Evolutionary conservation across 2,888 invertebrate species (phyloP).

Genomic region (Rambutsinella grinnellia): DNA sequence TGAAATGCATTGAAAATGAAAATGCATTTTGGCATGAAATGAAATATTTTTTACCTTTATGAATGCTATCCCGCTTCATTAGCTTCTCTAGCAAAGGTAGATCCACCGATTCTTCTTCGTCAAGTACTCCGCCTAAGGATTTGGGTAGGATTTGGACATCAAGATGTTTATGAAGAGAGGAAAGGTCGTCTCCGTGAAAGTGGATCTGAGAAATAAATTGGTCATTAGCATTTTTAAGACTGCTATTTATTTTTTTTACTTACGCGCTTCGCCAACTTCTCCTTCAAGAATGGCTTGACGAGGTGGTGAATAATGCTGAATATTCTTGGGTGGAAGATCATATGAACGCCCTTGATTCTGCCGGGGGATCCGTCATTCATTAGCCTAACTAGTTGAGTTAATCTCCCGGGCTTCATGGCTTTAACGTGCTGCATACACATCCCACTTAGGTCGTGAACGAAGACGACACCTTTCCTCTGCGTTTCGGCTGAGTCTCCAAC

Average conservation of each 20-base stretch:
- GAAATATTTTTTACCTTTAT: conserved; percentile 7
- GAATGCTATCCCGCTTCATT: conserved; percentile 5
- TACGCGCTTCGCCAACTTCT: conserved; percentile 15
- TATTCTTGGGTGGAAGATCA: conserved; percentile 30
- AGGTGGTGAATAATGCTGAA: conserved; percentile 27
- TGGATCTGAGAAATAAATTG: conserved; percentile 7
- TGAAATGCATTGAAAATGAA: neutral
- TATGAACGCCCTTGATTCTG: conserved; percentile 20
- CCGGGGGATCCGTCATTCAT: conserved; percentile 41
- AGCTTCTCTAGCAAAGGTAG: conserved; percentile 6
- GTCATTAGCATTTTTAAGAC: neutral
- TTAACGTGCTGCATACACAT: conserved; percentile 37
- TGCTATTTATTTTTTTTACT: no score
- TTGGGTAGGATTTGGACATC: conserved; percentile 4
- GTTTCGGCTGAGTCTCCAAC: conserved; percentile 28
- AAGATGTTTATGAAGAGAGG: conserved; percentile 21
- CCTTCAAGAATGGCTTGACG: conserved; percentile 41
- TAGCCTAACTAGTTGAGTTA: conserved; percentile 35
- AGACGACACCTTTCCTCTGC: conserved; percentile 36
- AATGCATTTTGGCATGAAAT: neutral
- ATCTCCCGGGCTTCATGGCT: conserved; percentile 23
- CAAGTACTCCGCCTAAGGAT: neutral
- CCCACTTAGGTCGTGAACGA: conserved; percentile 30
- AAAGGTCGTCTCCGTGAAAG: conserved; percentile 22
- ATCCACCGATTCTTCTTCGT: neutral